Evolutionary conservation across 2,888 invertebrate species (phyloP), one percentile per base, ranked within the genome.

Genomic region (Plusia festucae): DNA sequence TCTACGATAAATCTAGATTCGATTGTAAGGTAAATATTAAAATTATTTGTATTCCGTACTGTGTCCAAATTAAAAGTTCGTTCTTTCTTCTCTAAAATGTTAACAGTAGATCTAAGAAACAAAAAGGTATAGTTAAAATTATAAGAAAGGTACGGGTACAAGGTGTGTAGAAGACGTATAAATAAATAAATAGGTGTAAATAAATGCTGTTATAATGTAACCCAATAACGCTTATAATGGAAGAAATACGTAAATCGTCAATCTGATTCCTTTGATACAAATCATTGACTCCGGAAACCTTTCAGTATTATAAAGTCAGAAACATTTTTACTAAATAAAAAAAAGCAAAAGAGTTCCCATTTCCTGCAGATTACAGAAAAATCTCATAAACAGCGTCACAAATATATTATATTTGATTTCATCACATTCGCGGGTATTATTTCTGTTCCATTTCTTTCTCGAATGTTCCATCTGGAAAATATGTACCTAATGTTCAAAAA

Each of bases 191-290:
- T 40, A 34, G 4, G 15, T n/a, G n/a, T 40, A 7, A 40, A n/a
- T 40, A n/a, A n/a, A 40, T 40, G 3, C n/a, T 6, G 9, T 9
- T 9, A n/a, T n/a, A 40, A 40, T n/a, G 40, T n/a, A 40, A 40
- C 40, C 40, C 40, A n/a, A 40, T 40, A 15, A n/a, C 40, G n/a
- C 40, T 40, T n/a, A n/a, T 40, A 40, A 40, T 40, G 40, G 40
- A n/a, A 40, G n/a, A 40, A 40, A 40, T 40, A 40, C n/a, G 40
- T 40, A 40, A 40, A 4, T 40, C 40, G 40, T 40, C 40, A 40
- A 40, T 40, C 40, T n/a, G 40, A 40, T 40, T 40, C 40, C 40
- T n/a, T 40, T n/a, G n/a, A n/a, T n/a, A n/a, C 40, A 40, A 40
- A 40, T 40, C n/a, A 40, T 40, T 40, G 40, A 40, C n/a, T 40